Conservation (phyloP, 2,797 vertebrate species). For the Silurus lanzhouensis region DNA sequence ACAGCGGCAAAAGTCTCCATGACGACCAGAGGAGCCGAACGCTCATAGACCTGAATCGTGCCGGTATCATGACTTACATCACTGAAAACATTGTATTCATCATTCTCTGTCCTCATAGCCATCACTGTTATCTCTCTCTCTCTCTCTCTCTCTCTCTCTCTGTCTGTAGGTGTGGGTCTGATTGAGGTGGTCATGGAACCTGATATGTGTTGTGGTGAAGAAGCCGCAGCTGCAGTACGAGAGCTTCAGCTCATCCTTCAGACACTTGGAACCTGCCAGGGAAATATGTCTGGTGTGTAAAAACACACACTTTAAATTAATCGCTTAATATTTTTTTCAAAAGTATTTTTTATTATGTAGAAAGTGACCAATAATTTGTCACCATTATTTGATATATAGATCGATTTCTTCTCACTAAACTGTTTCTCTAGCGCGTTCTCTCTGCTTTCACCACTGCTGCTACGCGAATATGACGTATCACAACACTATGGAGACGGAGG, state of each 20-base stretch:
- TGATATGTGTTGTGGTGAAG: constrained; percentile 93
- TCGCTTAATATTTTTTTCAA: not conserved
- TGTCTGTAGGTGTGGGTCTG: constrained; percentile 85
- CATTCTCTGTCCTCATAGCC: not conserved
- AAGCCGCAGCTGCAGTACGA: constrained; percentile 90
- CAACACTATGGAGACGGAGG: too few relatives aligned
- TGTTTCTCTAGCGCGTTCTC: too few relatives aligned
- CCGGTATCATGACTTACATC: constrained; percentile 67
- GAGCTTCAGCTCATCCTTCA: constrained; percentile 97
- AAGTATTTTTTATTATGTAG: too few relatives aligned
- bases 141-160: too few relatives aligned
- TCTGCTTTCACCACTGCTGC: too few relatives aligned
- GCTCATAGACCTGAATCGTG: constrained; percentile 93
- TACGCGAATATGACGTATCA: too few relatives aligned
- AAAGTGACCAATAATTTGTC: too few relatives aligned
- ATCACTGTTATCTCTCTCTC: constrained; percentile 45
- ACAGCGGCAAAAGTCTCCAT: constrained; percentile 97
- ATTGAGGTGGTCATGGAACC: constrained; percentile 99
- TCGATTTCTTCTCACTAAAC: too few relatives aligned
- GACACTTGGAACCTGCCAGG: constrained; percentile 92
- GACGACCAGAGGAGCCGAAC: constrained; percentile 85
- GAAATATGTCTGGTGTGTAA: constrained; percentile 90
- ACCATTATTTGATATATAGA: too few relatives aligned
- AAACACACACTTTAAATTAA: not conserved
- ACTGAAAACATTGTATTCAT: not conserved